Conservation (phyloP, 2,113 vertebrate genomes). For the Cavia aperea region DNA sequence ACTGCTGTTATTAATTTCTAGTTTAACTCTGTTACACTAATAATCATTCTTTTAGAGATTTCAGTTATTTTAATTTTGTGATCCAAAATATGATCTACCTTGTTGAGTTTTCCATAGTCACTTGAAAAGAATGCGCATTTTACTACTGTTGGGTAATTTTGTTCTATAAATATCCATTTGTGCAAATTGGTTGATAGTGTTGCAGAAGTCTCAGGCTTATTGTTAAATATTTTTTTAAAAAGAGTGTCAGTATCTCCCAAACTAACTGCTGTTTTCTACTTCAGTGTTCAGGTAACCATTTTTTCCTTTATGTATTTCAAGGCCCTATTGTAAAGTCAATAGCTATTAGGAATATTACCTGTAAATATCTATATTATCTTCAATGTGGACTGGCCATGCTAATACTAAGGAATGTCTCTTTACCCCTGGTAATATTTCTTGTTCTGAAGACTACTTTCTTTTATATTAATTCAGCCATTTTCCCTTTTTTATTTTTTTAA, state of each 20-base stretch:
- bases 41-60: neutral
- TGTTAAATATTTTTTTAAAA: neutral
- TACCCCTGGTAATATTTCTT: neutral
- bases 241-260: neutral
- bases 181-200: neutral
- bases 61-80: neutral
- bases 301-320: neutral
- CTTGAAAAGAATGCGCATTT: neutral
- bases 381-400: neutral
- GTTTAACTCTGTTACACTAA: neutral
- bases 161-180: neutral
- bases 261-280: neutral
- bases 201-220: neutral
- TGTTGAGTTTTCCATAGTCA: neutral
- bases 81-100: neutral
- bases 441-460: neutral
- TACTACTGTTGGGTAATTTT: neutral
- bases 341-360: neutral
- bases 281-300: neutral
- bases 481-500: neutral
- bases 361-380: neutral
- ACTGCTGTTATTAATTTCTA: neutral
- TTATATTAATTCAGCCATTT: neutral
- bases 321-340: neutral
- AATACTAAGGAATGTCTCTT: neutral